phyloP scores from a whole-genome alignment of 2,797 vertebrate genomes.

The Acipenser ruthenus region DNA sequence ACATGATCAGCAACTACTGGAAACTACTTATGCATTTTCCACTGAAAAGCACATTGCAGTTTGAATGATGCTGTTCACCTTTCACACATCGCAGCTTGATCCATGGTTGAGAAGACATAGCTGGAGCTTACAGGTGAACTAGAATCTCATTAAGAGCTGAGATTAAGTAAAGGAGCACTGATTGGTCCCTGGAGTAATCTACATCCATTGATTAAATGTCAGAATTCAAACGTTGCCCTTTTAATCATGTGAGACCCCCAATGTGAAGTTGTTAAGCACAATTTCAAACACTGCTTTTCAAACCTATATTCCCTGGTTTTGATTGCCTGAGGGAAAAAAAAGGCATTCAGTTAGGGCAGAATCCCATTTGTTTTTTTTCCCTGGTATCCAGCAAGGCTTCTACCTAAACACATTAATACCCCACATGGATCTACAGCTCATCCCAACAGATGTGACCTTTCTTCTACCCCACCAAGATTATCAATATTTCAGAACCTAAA shows the following conservation, averaged over 20 bases:
- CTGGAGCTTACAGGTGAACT: not conserved
- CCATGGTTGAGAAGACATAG: not conserved
- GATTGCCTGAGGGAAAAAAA: conserved; percentile 28
- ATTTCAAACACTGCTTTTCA: conserved; percentile 22
- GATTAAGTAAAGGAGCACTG: conserved; percentile 15
- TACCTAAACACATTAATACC: not conserved
- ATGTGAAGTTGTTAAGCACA: conserved; percentile 25
- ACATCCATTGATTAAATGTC: conserved; percentile 24
- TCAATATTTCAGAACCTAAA: not conserved
- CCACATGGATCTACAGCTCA: not conserved
- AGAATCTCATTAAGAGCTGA: conserved; percentile 4
- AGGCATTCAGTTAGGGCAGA: not conserved
- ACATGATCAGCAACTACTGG: too few species aligned
- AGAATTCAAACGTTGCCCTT: conserved; percentile 30
- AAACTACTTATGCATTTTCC: too few species aligned
- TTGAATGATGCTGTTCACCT: not conserved
- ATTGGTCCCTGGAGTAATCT: conserved; percentile 16
- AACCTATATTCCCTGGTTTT: conserved; percentile 24
- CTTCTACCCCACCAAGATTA: not conserved
- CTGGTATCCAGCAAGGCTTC: not conserved
- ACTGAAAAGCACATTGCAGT: not conserved
- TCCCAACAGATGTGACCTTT: not conserved
- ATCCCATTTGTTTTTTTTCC: not conserved
- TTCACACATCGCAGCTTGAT: not conserved
- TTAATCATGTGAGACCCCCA: conserved; percentile 18